Percentiles rank a stretch among this genome's conserved stretches.
Conservation (phyloP, 2,888 invertebrate species). For the Megalurothrips usitatus region DNA sequence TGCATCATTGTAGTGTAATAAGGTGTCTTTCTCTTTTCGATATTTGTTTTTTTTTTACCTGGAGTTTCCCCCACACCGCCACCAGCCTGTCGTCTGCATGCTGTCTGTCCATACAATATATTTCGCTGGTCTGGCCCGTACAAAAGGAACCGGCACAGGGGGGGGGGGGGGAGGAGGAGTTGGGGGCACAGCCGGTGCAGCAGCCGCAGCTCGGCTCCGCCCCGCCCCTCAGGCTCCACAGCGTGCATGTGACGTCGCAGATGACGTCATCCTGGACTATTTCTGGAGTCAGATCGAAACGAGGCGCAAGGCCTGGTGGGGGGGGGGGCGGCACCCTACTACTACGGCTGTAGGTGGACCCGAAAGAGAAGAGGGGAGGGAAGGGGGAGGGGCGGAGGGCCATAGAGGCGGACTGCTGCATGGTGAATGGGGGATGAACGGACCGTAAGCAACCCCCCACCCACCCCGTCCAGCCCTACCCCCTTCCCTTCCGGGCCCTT, state of each 20-base stretch:
- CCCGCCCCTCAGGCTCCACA: neutral
- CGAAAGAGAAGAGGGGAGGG: neutral
- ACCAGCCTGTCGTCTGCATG: too few species aligned
- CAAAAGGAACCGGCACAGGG: neutral
- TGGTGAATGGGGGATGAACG: too few species aligned
- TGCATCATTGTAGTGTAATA: too few species aligned
- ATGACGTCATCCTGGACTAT: slow-evolving; percentile 24
- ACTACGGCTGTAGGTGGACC: neutral
- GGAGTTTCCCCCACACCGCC: too few species aligned
- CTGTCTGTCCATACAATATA: too few species aligned
- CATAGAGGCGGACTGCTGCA: too few species aligned
- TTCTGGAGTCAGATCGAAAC: slow-evolving; percentile 18
- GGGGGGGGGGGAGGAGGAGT: neutral
- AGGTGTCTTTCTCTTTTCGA: neutral
- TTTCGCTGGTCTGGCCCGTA: too few species aligned
- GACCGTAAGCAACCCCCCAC: too few species aligned
- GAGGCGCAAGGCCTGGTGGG: too few species aligned
- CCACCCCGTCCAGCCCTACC: too few species aligned
- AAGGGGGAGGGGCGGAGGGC: neutral
- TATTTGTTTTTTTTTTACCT: neutral
- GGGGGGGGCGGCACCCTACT: too few species aligned
- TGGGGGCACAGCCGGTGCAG: neutral
- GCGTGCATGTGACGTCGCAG: slow-evolving; percentile 14
- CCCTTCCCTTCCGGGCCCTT: too few species aligned
- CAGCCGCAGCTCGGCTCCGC: neutral